Base-by-base conservation (phyloP, 2,888 invertebrate species). In the Sphaerophoria taeniata region DNA sequence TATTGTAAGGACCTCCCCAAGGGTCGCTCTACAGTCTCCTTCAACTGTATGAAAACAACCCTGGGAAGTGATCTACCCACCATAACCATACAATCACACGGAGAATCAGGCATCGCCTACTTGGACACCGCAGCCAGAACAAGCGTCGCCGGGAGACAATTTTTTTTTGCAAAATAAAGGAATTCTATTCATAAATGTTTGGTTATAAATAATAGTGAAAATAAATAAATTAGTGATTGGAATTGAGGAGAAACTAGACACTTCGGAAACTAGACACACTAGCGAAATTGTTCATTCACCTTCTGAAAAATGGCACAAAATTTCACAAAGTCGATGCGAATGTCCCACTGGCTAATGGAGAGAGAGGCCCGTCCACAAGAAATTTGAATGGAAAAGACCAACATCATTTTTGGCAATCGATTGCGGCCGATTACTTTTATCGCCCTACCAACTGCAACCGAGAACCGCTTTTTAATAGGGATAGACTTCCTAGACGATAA, bases 341-440 rank as follows among this genome's bases (percentile, higher is more conserved):
- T 16, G 67, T 87, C 1, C 78, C 78, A 0, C 65, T 87, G 14
- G 86, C 87, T 14, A 87, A 88, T 24, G 71, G 77, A 31, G 53
- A 71, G 77, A 31, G 53, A 71, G 9, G 45, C 60, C 4, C 31
- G 12, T 49, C 36, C n/a, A 45, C 70, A 34, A 49, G 61, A 71
- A 33, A n/a, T 71, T 9, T 77, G 5, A 6, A 49, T 63, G 6
- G 56, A 9, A 0, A 55, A 77, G 1, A 63, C 49, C 0, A 71
- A 11, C 14, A 77, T 77, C 0, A 55, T 71, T 5, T 55, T 65
- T 11, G 77, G 71, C 5, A 67, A 67, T 14, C 75, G 67, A 34
- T 33, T 63, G 4, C 9, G 73, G 14, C 63, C 61, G 11, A 76
- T 76, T 11, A 76, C 33, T 16, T 76, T 60, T 16, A 58, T 78